Percentiles rank a stretch among this genome's conserved stretches.
Conservation (phyloP, 2,113 vertebrate genomes). For the Pagrus major region DNA sequence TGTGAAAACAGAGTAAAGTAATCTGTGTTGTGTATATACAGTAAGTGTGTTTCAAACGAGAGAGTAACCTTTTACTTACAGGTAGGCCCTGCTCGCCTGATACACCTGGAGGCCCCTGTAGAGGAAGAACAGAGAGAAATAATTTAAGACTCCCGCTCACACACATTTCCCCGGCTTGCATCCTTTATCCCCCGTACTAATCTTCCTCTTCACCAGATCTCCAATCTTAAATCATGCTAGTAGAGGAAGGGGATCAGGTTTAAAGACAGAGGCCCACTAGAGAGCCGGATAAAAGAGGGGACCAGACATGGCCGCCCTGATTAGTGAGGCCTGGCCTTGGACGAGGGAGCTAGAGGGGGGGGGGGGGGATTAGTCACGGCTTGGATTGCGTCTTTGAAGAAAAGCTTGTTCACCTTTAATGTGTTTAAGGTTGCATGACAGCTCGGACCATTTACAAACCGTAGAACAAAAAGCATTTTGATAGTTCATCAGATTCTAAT, state of each 20-base stretch:
- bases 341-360: slow-evolving; percentile 30
- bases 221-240: slow-evolving; percentile 59
- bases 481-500: slow-evolving; percentile 53
- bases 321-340: slow-evolving; percentile 68
- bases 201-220: slow-evolving; percentile 57
- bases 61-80: slow-evolving; percentile 84
- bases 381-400: slow-evolving; percentile 69
- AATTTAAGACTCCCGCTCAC: slow-evolving; percentile 15
- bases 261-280: slow-evolving; percentile 62
- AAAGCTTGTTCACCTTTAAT: slow-evolving; percentile 66
- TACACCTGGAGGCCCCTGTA: slow-evolving; percentile 86
- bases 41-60: slow-evolving; percentile 1
- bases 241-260: slow-evolving; percentile 67
- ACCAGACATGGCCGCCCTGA: slow-evolving; percentile 58
- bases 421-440: slow-evolving; percentile 66
- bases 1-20: slow-evolving; percentile 68
- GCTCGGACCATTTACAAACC: slow-evolving; percentile 39
- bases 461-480: slow-evolving; percentile 55
- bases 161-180: slow-evolving; percentile 1
- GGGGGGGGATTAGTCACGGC: slow-evolving; percentile 71
- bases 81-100: slow-evolving; percentile 84
- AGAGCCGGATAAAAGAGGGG: slow-evolving; percentile 61
- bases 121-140: slow-evolving; percentile 29
- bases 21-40: background rate
- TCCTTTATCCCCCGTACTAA: slow-evolving; percentile 47